These are phyloP conservation scores for Eubasilissa splendida DNA, from an alignment of 2,888 invertebrate genomes.

Conservation along the genomic window DNA sequence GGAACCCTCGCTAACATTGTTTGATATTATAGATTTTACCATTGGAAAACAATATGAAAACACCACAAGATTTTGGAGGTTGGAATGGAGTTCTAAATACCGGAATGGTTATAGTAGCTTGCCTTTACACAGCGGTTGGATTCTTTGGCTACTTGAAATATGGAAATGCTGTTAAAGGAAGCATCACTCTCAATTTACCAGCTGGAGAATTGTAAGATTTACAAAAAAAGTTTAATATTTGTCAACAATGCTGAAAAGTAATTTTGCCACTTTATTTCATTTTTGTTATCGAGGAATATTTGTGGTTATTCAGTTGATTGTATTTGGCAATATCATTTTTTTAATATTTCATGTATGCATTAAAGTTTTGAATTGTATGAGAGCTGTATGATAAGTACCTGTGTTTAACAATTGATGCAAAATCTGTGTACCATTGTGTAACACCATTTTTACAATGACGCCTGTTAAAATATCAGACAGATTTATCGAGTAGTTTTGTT, in stretches of 20 bases:
- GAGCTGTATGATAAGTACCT: no score
- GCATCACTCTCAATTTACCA: slow-evolving; percentile 90
- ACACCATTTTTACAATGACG: no score
- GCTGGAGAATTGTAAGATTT: slow-evolving; percentile 77
- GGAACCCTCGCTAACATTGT: neutral
- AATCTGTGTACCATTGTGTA: no score
- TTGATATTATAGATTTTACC: slow-evolving; percentile 81
- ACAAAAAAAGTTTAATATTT: neutral
- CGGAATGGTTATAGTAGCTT: slow-evolving; percentile 89
- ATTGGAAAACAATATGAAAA: slow-evolving; percentile 92
- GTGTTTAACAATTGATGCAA: no score
- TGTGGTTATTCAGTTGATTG: no score
- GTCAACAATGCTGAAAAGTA: neutral
- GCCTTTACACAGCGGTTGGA: slow-evolving; percentile 87
- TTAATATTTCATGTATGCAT: no score
- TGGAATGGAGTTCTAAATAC: slow-evolving; percentile 89
- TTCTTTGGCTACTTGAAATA: slow-evolving; percentile 95
- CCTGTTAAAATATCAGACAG: no score
- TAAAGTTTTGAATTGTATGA: no score
- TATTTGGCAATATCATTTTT: no score
- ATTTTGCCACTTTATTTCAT: no score
- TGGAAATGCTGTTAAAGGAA: slow-evolving; percentile 85
- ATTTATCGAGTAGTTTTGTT: no score
- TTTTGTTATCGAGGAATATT: no score
- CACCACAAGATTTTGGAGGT: slow-evolving; percentile 88